phyloP scores from a whole-genome alignment of 2,888 invertebrate genomes.

The Chrysomela aeneicollis region DNA sequence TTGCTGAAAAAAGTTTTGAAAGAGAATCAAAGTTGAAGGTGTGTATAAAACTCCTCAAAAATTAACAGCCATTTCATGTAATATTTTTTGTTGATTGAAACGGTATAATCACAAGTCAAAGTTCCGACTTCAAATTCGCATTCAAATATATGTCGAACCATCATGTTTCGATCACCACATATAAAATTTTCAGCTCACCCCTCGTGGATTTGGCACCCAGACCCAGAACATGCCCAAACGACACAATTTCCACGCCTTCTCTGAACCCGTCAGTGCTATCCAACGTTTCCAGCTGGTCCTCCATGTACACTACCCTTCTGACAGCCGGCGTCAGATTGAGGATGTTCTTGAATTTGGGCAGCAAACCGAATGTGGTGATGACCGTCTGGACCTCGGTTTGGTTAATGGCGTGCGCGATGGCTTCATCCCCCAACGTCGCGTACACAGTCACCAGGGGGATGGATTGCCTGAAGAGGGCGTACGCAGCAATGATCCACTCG shows the following conservation, averaged over 20 bases:
- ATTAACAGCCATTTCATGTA: too few species aligned
- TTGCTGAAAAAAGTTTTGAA: too few species aligned
- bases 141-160: too few species aligned
- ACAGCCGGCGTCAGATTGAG: slow-evolving; percentile 75
- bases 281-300: slow-evolving; percentile 79
- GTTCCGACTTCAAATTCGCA: too few species aligned
- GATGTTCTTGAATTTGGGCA: slow-evolving; percentile 86
- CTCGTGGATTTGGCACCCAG: slow-evolving; percentile 59
- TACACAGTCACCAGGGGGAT: slow-evolving; percentile 95
- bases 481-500: slow-evolving; percentile 95
- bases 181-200: slow-evolving; percentile 50
- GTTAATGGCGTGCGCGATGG: slow-evolving; percentile 92
- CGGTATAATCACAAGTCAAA: too few species aligned
- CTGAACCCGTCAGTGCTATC: slow-evolving; percentile 68
- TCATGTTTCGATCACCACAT: too few species aligned
- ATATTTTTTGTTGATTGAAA: too few species aligned
- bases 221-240: slow-evolving; percentile 74
- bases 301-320: slow-evolving; percentile 82
- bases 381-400: slow-evolving; percentile 93
- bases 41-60: too few species aligned
- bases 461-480: slow-evolving; percentile 92
- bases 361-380: slow-evolving; percentile 87
- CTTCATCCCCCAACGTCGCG: slow-evolving; percentile 94
- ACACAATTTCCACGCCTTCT: slow-evolving; percentile 72
- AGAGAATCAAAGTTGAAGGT: too few species aligned